Conservation (phyloP, 2,113 vertebrate species). For the Eulemur rufifrons region DNA sequence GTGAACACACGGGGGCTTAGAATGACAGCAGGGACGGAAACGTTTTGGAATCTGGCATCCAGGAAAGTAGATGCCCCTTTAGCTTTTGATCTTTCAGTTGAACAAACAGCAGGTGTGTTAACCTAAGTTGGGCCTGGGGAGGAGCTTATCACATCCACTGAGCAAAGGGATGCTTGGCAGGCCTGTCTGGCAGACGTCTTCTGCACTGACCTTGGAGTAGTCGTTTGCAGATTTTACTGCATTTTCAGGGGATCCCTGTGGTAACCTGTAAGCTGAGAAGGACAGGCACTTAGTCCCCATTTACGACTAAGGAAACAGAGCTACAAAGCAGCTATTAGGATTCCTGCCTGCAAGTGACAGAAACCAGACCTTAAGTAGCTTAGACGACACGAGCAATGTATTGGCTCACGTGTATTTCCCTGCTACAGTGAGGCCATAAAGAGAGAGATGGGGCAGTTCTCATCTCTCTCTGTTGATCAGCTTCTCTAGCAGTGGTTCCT, state of each 20-base stretch:
- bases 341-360: neutral
- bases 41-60: neutral
- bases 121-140: neutral
- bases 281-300: neutral
- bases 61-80: neutral
- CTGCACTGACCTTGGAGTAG: neutral
- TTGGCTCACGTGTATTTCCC: rapidly evolving
- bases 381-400: neutral
- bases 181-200: neutral
- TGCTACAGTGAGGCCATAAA: too few relatives aligned
- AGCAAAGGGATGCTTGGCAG: neutral
- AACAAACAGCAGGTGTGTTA: neutral
- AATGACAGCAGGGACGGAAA: neutral
- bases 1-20: neutral
- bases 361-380: neutral
- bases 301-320: neutral
- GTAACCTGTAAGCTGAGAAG: neutral
- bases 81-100: neutral
- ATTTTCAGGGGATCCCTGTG: neutral
- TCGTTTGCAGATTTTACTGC: neutral
- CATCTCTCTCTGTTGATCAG: neutral
- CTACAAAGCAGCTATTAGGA: neutral
- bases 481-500: neutral
- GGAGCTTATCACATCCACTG: neutral
- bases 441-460: neutral